Base-by-base conservation (phyloP, 2,113 vertebrate species). In the Mustela lutreola region DNA sequence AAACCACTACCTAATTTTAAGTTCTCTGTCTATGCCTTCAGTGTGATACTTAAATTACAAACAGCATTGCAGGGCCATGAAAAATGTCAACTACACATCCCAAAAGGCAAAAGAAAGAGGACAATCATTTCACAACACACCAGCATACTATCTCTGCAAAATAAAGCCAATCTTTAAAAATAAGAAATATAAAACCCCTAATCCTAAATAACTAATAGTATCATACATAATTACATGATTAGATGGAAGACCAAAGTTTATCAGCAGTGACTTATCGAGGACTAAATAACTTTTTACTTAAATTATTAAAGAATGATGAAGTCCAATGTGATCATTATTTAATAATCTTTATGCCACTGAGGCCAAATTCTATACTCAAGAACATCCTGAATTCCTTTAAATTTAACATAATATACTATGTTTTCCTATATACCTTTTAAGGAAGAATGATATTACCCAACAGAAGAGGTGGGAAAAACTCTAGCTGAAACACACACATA, bases 101-200 rank as follows among this genome's bases (percentile, higher is more conserved):
- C 50, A 87, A 94, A 50, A 91, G n/a, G 42, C 48, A 89, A 62
- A 84, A 94, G 28, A 63, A 53, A 73, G 18, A 93, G 65, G 84
- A 93, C 48, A 71, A 11, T 48, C 36, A 56, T n/a, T 91, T 71
- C 33, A 80, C 50, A 26, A 70, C n/a, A 83, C 28, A 71, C 5
- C 56, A 92, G 33, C 42, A 60, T 89, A 60, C 33, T 70, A 36
- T 1, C 39, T 87, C 39, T 65, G 0, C 6, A 92, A 95, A 96
- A 91, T 60, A 94, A 97, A 88, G 12, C 36, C 48, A 87, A 58
- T 45, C 39, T 78, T 73, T 58, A 53, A 93, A 95, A 97, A 86
- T 8, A 79, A 78, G 73, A 82, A 76, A 58, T 58, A 21, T 5
- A 86, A 67, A 94, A 81, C 15, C 12, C 22, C 36, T 60, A 60